These are phyloP conservation scores for Lepidurus arcticus DNA, from an alignment of 1,140 invertebrate species.

Conservation along the genomic window DNA sequence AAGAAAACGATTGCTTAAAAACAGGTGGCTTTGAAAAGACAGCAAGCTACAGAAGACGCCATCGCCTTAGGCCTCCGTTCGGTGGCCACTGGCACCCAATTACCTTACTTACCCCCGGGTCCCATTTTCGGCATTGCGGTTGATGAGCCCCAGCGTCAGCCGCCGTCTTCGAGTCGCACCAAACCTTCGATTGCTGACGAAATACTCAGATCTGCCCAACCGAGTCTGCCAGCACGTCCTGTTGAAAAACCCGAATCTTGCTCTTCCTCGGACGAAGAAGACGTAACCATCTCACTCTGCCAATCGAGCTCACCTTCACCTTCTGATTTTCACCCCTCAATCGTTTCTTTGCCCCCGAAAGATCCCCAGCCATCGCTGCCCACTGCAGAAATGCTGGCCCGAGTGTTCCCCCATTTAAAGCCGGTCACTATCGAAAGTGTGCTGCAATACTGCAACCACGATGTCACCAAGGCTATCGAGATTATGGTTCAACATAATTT, in stretches of 20 bases:
- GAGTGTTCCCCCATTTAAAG: conserved; percentile 78
- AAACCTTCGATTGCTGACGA: neutral
- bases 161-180: neutral
- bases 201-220: neutral
- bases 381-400: conserved; percentile 71
- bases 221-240: neutral
- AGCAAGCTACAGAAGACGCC: conserved; percentile 95
- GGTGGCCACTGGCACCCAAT: conserved; percentile 74
- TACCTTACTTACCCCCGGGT: conserved; percentile 78
- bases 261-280: neutral
- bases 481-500: conserved; percentile 50
- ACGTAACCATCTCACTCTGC: neutral
- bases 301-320: neutral
- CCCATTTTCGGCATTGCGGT: conserved; percentile 69
- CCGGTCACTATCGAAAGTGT: conserved; percentile 79
- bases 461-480: conserved; percentile 71
- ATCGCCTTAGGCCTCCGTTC: conserved; percentile 86
- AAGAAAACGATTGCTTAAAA: neutral
- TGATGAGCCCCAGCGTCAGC: conserved; percentile 50
- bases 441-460: conserved; percentile 74
- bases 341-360: neutral
- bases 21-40: conserved; percentile 91
- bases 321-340: neutral
- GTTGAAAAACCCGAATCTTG: neutral
- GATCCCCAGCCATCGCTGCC: conserved; percentile 47